These are phyloP conservation scores for Zygogramma bicolorata DNA, from an alignment of 2,888 invertebrate genomes.

Conservation along the genomic window DNA sequence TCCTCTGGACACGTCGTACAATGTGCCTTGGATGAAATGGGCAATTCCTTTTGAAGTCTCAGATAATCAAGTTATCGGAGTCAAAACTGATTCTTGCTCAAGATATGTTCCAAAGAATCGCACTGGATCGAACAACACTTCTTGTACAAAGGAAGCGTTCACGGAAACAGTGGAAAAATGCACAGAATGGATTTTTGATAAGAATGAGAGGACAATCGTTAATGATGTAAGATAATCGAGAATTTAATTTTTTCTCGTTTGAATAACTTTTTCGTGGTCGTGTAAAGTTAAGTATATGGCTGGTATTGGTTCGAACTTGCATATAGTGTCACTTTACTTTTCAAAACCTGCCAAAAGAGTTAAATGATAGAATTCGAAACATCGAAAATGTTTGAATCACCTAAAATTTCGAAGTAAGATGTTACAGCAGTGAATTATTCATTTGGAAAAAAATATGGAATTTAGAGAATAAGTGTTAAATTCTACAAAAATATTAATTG, in stretches of 20 bases:
- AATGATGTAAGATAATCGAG: slow-evolving; percentile 66
- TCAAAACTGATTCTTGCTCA: slow-evolving; percentile 60
- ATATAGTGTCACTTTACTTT: no score
- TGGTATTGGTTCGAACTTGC: no score
- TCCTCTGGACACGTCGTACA: slow-evolving; percentile 57
- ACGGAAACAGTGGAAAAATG: slow-evolving; percentile 64
- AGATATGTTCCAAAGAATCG: slow-evolving; percentile 50
- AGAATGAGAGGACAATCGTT: slow-evolving; percentile 70
- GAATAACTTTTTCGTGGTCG: no score
- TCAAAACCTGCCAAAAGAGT: no score
- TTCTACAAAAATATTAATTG: no score
- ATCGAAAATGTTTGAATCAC: no score
- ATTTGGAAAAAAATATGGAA: no score
- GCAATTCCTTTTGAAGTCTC: slow-evolving; percentile 66
- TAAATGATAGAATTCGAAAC: no score
- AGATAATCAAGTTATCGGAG: slow-evolving; percentile 52
- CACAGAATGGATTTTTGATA: slow-evolving; percentile 69
- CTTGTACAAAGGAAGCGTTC: slow-evolving; percentile 65
- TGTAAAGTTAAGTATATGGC: no score
- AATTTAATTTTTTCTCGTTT: background rate
- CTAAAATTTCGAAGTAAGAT: no score
- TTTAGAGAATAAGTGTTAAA: no score
- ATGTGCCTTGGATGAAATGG: slow-evolving; percentile 66
- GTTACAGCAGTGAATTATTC: no score
- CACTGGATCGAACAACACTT: background rate